Conservation (phyloP, 2,888 invertebrate species). For the Megalurothrips usitatus region DNA sequence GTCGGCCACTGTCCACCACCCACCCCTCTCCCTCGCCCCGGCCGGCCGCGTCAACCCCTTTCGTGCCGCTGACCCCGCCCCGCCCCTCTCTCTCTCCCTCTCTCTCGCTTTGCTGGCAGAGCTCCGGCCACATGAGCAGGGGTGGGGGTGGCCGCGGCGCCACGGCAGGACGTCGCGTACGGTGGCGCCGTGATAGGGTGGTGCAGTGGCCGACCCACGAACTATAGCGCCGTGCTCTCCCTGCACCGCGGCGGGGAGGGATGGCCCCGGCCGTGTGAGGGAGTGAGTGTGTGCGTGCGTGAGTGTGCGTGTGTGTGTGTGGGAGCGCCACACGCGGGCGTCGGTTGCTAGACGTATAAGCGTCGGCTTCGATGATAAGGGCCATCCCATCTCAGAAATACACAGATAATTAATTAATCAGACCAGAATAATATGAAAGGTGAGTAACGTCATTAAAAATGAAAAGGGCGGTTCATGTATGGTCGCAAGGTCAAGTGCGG, state of each 20-base stretch:
- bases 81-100: not conserved
- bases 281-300: not conserved
- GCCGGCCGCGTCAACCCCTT: not conserved
- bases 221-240: not conserved
- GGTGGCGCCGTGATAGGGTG: conserved; percentile 1
- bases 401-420: too few species aligned
- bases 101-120: not conserved
- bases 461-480: too few species aligned
- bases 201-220: not conserved
- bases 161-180: not conserved
- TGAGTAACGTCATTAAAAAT: too few species aligned
- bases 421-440: too few species aligned
- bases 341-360: too few species aligned
- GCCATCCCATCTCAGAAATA: too few species aligned
- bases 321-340: not conserved
- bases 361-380: too few species aligned
- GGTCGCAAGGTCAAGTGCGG: too few species aligned
- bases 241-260: not conserved
- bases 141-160: not conserved
- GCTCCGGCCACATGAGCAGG: not conserved
- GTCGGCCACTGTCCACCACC: not conserved
- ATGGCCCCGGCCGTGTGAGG: not conserved
- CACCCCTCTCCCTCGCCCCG: not conserved
- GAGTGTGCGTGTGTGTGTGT: not conserved
- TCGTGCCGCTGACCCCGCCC: conserved; percentile 8